phyloP scores from a whole-genome alignment of 2,888 invertebrate species.

The Orchesellides sinensis region DNA sequence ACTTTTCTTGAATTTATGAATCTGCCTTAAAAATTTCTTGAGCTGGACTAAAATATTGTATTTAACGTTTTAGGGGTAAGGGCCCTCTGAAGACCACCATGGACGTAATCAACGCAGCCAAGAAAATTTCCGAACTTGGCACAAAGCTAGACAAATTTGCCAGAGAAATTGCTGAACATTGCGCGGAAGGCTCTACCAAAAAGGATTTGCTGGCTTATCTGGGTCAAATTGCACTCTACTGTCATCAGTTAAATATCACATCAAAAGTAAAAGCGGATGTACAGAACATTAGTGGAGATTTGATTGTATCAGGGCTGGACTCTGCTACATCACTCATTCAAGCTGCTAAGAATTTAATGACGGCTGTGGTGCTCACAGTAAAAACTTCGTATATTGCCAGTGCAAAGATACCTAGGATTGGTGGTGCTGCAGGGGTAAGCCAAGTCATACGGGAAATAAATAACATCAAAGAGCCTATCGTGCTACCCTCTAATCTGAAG shows the following conservation, averaged over 20 bases:
- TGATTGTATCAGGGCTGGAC: slow-evolving; percentile 81
- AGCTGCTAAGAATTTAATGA: slow-evolving; percentile 81
- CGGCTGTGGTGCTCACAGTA: slow-evolving; percentile 81
- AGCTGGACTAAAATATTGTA: neutral
- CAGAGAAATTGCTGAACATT: slow-evolving; percentile 80
- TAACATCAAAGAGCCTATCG: no score
- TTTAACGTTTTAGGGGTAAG: slow-evolving; percentile 78
- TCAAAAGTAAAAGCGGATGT: slow-evolving; percentile 82
- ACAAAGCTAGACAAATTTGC: slow-evolving; percentile 80
- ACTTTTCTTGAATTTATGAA: neutral
- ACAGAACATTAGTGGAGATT: slow-evolving; percentile 81
- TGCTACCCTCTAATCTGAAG: no score
- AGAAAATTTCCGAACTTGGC: slow-evolving; percentile 81
- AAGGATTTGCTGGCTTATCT: slow-evolving; percentile 81
- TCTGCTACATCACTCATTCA: slow-evolving; percentile 81
- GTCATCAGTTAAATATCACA: slow-evolving; percentile 82
- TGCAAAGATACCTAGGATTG: slow-evolving; percentile 78
- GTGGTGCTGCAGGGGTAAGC: slow-evolving; percentile 32
- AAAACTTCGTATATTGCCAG: slow-evolving; percentile 82
- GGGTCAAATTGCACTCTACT: slow-evolving; percentile 80
- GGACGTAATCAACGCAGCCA: slow-evolving; percentile 82
- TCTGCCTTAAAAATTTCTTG: neutral
- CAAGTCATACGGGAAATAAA: slow-evolving; percentile 66
- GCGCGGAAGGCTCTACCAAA: slow-evolving; percentile 81
- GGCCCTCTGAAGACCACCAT: slow-evolving; percentile 81